Base-by-base conservation (phyloP, 2,113 vertebrate species). In the Ginglymostoma cirratum region DNA sequence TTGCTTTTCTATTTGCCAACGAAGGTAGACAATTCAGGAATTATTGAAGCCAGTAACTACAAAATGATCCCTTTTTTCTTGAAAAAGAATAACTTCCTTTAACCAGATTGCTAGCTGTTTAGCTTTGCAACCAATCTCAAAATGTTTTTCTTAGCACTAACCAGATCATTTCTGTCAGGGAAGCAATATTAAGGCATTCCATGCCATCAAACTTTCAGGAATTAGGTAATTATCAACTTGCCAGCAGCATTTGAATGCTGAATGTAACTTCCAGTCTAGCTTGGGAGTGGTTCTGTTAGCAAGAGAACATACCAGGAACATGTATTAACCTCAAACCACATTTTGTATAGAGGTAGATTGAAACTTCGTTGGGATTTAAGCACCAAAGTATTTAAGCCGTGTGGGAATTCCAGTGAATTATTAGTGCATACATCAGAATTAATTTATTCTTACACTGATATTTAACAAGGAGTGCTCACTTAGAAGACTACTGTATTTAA, bases 151-250 rank as follows among this genome's bases (percentile, higher is more conserved):
- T 90, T 90, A 30, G 52, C 27, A n/a, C 27, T 90, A 90, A 90
- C 45, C 87, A 90, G 87, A 52, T 61, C 12, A 61, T 52, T 61
- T 61, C 17, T 61, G 24, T 90, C 24, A 90, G 24, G 34, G 48
- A 78, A 96, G 52, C 67, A 85, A 96, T 61, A 96, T 42, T 96
- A 86, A 65, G 55, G 8, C 95, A 85, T 96, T 86, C 52, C 95
- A 96, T 38, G 21, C 87, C 55, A 17, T 14, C 52, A 65, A 24
- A 66, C 21, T 65, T 78, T 38, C 55, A 67, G 76, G 34, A 24
- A 96, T 48, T 86, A 52, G 48, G 30, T 85, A 86, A 96, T 83
- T 83, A 96, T 86, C 83, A 24, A 86, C 95, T 85, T 96, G 48
- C 76, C 67, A 55, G 55, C 23, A 2, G 34, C 21, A 19, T 12